Base-by-base conservation (phyloP, 2,888 invertebrate species). In the Trissonchulus sp. region DNA sequence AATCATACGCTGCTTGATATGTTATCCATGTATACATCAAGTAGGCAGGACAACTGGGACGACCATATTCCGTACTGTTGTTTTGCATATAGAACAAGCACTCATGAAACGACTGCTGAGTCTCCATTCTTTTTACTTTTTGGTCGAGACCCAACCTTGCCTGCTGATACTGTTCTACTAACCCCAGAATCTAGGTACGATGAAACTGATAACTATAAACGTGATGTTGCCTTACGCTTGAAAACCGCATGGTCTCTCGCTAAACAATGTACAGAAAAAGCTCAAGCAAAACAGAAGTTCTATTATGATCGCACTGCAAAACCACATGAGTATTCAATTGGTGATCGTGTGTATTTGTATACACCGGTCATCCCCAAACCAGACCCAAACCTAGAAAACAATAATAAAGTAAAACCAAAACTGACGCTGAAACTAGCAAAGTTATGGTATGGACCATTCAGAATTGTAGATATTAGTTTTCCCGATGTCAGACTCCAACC, bases 21-120 rank as follows among this genome's bases (percentile, higher is more conserved):
- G 65, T 18, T 65, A 31, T 65, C 65, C 8, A 65, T 65, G 65
- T 65, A 65, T 65, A 65, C 65, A 8, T 31, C 30, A 8, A 8
- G 8, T 28, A 65, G 31, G n/a, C 72, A 72, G 15, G 60, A 38
- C 34, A 38, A 79, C 37, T 83, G 82, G 82, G 81, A 83, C 74
- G 8, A 77, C 15, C 75, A 75, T 62, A 63, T 82, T 2, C 77
- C 76, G 1, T 76, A 77, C 28, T 75, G 80, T 1, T 72, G 77
- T 2, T 79, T 79, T 74, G 80, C 80, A 1, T 82, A 81, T 72
- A 77, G 80, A 31, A 73, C 77, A 0, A 78, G 76, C 1, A 35
- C 73, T 2, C 77, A 81, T 37, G 37, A 77, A 2, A 74, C 74
- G 2, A 80, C 79, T 1, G 69, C 68, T 0, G 69, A 77, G 60